Conservation (phyloP, 2,888 invertebrate genomes). For the Dicranocentrus wangi region DNA sequence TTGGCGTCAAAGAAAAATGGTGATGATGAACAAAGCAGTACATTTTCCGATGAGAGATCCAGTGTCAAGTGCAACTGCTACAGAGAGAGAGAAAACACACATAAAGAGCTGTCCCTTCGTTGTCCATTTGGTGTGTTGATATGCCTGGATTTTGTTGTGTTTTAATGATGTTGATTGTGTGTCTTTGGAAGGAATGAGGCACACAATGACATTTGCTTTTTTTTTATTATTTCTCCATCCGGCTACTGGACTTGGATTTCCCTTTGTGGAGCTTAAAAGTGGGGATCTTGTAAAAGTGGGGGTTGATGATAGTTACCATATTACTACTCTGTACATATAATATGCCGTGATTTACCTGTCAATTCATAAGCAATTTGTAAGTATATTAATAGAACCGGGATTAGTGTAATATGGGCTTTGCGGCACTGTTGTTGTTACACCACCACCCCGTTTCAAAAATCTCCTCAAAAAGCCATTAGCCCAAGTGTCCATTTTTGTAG, state of each 20-base stretch:
- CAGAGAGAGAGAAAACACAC: not conserved
- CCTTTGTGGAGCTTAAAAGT: not conserved
- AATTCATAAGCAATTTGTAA: no score
- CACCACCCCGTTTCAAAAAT: no score
- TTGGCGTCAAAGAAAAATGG: not conserved
- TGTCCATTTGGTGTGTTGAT: no score
- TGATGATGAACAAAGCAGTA: conserved; percentile 27
- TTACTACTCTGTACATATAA: no score
- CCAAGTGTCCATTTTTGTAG: conserved; percentile 2
- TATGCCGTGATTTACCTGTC: no score
- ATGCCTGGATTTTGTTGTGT: not conserved
- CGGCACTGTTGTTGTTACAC: no score
- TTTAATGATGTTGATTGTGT: conserved; percentile 21
- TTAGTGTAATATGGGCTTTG: not conserved
- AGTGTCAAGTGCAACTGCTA: conserved; percentile 50
- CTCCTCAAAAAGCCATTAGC: not conserved
- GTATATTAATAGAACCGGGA: no score
- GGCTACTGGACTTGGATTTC: conserved; percentile 13
- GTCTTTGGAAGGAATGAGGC: not conserved
- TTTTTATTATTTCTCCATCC: not conserved
- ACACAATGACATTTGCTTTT: not conserved
- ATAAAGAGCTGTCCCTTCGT: not conserved
- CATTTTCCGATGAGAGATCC: conserved; percentile 46
- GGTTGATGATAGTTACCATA: conserved; percentile 28
- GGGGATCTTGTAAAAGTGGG: not conserved